Evolutionary conservation across 2,888 invertebrate genomes (phyloP).

Genomic region (Polyploca ridens): DNA sequence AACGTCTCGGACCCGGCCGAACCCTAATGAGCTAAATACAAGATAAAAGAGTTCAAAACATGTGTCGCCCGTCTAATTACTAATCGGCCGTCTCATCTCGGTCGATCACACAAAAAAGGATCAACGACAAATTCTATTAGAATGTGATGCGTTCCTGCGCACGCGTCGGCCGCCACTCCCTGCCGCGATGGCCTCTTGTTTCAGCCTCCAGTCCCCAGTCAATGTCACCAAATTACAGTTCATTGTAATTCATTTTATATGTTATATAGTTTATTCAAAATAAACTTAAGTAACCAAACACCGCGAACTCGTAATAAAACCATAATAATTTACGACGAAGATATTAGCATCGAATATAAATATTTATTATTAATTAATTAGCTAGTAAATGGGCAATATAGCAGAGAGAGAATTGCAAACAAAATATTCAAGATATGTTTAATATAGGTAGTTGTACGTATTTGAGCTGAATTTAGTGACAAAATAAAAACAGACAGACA

Average conservation of each 20-base stretch:
- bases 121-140: conserved; percentile 71
- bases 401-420: neutral
- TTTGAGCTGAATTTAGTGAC: conserved; percentile 39
- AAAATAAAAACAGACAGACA: conserved; percentile 63
- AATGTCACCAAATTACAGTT: neutral
- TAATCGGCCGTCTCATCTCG: conserved; percentile 77
- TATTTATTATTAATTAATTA: too few relatives aligned
- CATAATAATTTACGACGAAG: too few relatives aligned
- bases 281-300: neutral
- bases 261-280: neutral
- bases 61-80: conserved; percentile 81
- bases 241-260: too few relatives aligned
- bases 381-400: neutral
- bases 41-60: conserved; percentile 76
- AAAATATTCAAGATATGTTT: neutral
- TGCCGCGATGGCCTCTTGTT: neutral
- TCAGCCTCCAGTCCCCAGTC: neutral
- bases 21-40: conserved; percentile 67
- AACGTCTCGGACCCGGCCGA: conserved; percentile 44
- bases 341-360: too few relatives aligned
- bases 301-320: neutral
- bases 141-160: conserved; percentile 63
- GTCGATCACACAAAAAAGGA: conserved; percentile 67
- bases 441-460: neutral
- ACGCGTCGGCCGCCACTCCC: conserved; percentile 47